phyloP scores from a whole-genome alignment of 2,113 vertebrate species.

The Picathartes gymnocephalus region DNA sequence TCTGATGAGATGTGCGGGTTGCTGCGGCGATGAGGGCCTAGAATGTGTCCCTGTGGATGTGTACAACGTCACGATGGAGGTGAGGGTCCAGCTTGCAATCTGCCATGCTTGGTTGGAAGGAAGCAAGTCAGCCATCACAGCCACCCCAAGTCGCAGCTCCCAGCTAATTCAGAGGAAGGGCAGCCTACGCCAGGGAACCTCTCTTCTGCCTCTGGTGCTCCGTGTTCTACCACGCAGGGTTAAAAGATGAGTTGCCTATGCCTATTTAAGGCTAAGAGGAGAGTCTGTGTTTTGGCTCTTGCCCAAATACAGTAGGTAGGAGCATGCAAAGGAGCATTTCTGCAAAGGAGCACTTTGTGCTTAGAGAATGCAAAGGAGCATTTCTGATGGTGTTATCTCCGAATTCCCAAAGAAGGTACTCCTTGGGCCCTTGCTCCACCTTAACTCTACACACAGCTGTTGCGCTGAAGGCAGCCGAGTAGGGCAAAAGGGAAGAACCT shows the following conservation, averaged over 20 bases:
- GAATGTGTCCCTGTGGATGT: constrained; percentile 87
- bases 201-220: background rate
- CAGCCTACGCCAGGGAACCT: background rate
- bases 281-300: background rate
- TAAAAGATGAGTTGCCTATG: background rate
- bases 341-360: background rate
- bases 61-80: constrained; percentile 95
- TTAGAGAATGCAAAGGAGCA: background rate
- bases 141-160: background rate
- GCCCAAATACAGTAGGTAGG: background rate
- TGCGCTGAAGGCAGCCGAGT: background rate
- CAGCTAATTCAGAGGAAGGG: background rate
- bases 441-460: background rate
- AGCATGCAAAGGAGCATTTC: background rate
- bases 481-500: background rate
- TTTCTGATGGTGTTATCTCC: background rate
- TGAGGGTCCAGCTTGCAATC: constrained; percentile 45
- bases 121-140: background rate
- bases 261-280: background rate
- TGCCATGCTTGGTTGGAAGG: background rate
- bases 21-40: constrained; percentile 90
- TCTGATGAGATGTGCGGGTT: constrained; percentile 91
- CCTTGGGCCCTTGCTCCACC: background rate
- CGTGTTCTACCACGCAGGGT: background rate
- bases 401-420: background rate